phyloP scores from a whole-genome alignment of 2,113 vertebrate species.

The Castor canadensis region DNA sequence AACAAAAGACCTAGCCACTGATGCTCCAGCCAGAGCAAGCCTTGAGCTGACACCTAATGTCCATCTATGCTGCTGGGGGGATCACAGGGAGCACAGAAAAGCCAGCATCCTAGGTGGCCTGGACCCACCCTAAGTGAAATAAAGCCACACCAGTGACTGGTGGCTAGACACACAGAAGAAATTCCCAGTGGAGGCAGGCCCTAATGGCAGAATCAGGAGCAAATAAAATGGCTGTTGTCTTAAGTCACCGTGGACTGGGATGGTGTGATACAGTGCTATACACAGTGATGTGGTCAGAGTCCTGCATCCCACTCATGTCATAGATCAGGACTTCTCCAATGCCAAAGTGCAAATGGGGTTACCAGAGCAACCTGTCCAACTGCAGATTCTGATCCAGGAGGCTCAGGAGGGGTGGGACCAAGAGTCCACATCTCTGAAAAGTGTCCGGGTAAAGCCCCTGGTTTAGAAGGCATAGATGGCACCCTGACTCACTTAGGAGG shows the following conservation, averaged over 20 bases:
- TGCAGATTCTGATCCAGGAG: background rate
- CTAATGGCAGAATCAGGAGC: too few species aligned
- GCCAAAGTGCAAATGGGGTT: fast-evolving
- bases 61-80: background rate
- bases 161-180: background rate
- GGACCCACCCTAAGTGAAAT: background rate
- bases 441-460: background rate
- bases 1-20: background rate
- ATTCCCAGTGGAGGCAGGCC: background rate
- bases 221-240: background rate
- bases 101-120: background rate
- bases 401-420: fast-evolving
- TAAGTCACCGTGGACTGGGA: background rate
- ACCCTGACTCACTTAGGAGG: background rate
- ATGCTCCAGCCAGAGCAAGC: too few species aligned
- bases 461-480: background rate
- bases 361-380: background rate
- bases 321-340: background rate
- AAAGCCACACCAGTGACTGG: background rate
- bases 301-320: background rate
- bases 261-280: background rate
- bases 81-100: background rate
- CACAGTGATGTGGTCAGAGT: background rate
- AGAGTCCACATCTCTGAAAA: background rate
- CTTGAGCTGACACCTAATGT: background rate